These are phyloP conservation scores for Ernsta delagoae DNA, from an alignment of 2,888 invertebrate genomes.

Conservation along the genomic window DNA sequence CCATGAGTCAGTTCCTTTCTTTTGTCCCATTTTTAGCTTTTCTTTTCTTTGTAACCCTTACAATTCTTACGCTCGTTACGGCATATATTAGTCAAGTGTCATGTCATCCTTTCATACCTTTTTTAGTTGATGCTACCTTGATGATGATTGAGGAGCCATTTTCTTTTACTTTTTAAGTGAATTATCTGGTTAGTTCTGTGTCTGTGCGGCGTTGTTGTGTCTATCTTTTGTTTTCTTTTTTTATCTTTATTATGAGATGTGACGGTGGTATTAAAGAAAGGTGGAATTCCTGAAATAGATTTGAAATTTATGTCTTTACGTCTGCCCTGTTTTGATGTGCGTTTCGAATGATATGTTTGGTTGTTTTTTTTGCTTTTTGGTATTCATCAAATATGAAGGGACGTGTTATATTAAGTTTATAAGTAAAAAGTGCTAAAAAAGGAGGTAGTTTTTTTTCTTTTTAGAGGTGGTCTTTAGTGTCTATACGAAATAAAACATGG, in stretches of 20 bases:
- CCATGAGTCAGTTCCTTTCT: slow-evolving; percentile 7
- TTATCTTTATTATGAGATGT: slow-evolving; percentile 26
- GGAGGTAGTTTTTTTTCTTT: too few species aligned
- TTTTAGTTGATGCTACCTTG: slow-evolving; percentile 44
- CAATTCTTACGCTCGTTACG: slow-evolving; percentile 46
- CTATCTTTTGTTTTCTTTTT: neutral
- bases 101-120: slow-evolving; percentile 42
- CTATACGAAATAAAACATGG: too few species aligned
- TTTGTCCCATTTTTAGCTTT: slow-evolving; percentile 19
- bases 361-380: too few species aligned
- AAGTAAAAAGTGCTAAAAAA: too few species aligned
- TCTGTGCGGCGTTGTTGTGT: slow-evolving; percentile 12
- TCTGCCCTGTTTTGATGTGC: neutral
- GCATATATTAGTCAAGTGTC: slow-evolving; percentile 49
- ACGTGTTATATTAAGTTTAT: too few species aligned
- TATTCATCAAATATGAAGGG: too few species aligned
- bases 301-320: slow-evolving; percentile 1
- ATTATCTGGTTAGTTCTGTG: slow-evolving; percentile 39
- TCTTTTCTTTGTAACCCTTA: slow-evolving; percentile 36
- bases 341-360: neutral
- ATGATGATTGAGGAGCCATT: slow-evolving; percentile 47
- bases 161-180: slow-evolving; percentile 37
- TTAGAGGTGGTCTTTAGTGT: too few species aligned
- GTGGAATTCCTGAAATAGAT: slow-evolving; percentile 14
- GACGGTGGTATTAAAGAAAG: slow-evolving; percentile 19